These are phyloP conservation scores for Astropecten irregularis DNA, from an alignment of 53 echinoderm and acorn worm genomes.

Conservation along the genomic window DNA sequence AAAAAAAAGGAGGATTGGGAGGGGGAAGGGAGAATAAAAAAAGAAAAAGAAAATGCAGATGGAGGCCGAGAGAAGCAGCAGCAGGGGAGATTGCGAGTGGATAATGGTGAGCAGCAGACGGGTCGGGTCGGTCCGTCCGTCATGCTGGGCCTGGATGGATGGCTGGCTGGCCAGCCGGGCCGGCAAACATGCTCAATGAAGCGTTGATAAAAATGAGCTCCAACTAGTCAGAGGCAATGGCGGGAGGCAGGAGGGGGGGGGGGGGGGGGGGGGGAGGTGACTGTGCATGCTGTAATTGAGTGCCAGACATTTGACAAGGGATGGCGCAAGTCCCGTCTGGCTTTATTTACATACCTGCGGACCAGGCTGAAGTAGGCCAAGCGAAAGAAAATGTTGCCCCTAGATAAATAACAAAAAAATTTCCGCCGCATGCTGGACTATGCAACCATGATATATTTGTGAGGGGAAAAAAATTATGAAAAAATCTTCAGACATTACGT, in stretches of 20 bases:
- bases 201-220: conserved; percentile 10
- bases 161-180: neutral
- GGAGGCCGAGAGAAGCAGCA: no score
- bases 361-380: conserved; percentile 56
- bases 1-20: no score
- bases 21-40: no score
- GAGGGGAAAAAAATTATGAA: no score
- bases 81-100: no score
- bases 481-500: neutral
- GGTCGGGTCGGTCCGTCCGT: no score
- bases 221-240: conserved; percentile 18
- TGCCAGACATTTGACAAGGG: conserved; percentile 40
- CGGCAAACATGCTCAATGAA: conserved; percentile 10
- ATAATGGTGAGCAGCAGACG: no score
- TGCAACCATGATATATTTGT: no score
- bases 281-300: conserved; percentile 20
- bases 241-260: no score
- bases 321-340: conserved; percentile 50
- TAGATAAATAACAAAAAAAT: neutral
- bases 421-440: neutral
- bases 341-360: conserved; percentile 59
- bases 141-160: no score
- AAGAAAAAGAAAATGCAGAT: no score
- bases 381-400: conserved; percentile 48
- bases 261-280: no score